These are phyloP conservation scores for Rhagophthalmus giganteus DNA, from an alignment of 2,888 invertebrate species.

Conservation along the genomic window DNA sequence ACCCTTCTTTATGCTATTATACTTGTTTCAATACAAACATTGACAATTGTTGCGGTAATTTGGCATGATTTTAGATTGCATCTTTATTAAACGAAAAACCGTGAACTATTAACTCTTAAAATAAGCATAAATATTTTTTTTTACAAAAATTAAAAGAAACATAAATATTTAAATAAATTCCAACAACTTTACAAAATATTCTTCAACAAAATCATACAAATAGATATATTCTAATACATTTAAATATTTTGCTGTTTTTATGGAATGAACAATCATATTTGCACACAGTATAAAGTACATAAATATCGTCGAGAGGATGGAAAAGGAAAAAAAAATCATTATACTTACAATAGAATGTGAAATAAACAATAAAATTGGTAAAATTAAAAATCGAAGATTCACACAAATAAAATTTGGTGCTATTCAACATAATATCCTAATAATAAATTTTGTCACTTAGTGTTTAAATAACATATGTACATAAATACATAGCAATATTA, in stretches of 20 bases:
- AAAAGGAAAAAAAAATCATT: slow-evolving; percentile 5
- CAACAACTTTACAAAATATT: slow-evolving; percentile 21
- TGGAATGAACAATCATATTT: slow-evolving; percentile 21
- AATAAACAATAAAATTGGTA: background rate
- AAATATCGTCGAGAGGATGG: slow-evolving; percentile 6
- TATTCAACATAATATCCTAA: slow-evolving; percentile 2
- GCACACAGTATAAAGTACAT: slow-evolving; percentile 5
- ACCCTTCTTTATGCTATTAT: no score
- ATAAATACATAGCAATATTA: slow-evolving; percentile 32
- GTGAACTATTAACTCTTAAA: no score
- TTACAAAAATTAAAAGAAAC: slow-evolving; percentile 20
- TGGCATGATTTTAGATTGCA: slow-evolving; percentile 4
- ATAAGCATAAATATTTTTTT: no score
- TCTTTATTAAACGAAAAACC: background rate
- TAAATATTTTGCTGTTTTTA: slow-evolving; percentile 11
- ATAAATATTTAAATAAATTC: slow-evolving; percentile 30
- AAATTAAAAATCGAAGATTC: slow-evolving; percentile 1
- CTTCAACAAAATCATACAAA: slow-evolving; percentile 18
- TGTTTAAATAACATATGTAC: slow-evolving; percentile 36
- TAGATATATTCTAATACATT: slow-evolving; percentile 11
- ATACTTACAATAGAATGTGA: background rate
- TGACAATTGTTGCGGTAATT: background rate
- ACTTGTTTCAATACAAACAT: no score
- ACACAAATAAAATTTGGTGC: slow-evolving; percentile 14
- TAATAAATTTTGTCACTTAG: slow-evolving; percentile 11